Evolutionary conservation across 2,113 vertebrate species (phyloP).

Genomic region (Rallus limicola): DNA sequence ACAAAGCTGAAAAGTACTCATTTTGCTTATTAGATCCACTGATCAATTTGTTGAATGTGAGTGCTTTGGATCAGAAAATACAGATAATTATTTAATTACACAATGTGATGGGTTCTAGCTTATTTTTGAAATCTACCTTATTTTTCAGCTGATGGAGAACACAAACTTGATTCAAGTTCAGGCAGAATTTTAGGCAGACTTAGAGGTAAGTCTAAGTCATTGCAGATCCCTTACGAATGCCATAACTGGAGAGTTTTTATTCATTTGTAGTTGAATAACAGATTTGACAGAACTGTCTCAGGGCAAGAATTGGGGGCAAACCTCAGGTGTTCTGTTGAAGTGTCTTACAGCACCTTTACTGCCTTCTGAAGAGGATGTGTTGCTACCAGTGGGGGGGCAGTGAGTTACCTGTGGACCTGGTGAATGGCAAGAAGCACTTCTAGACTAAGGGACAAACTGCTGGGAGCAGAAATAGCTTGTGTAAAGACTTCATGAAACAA

Average conservation of each 20-base stretch:
- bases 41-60: background rate
- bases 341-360: background rate
- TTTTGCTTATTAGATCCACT: background rate
- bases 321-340: background rate
- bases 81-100: background rate
- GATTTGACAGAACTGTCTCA: background rate
- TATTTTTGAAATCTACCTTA: constrained; percentile 58
- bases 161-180: constrained; percentile 86
- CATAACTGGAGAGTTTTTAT: background rate
- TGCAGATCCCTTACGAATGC: constrained; percentile 2
- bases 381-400: background rate
- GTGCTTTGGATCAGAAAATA: background rate
- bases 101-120: background rate
- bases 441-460: background rate
- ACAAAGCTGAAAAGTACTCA: background rate
- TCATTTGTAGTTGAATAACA: background rate
- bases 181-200: constrained; percentile 91
- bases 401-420: background rate
- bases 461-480: background rate
- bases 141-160: constrained; percentile 82
- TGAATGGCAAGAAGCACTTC: background rate
- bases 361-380: constrained; percentile 6
- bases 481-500: background rate
- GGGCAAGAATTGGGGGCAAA: background rate
- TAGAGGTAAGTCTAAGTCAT: constrained; percentile 79